A percentile compares a stretch with the other conserved stretches of the same genome.
These are phyloP conservation scores for Drosophila setosimentum DNA, from an alignment of 2,888 invertebrate species.

Conservation along the genomic window DNA sequence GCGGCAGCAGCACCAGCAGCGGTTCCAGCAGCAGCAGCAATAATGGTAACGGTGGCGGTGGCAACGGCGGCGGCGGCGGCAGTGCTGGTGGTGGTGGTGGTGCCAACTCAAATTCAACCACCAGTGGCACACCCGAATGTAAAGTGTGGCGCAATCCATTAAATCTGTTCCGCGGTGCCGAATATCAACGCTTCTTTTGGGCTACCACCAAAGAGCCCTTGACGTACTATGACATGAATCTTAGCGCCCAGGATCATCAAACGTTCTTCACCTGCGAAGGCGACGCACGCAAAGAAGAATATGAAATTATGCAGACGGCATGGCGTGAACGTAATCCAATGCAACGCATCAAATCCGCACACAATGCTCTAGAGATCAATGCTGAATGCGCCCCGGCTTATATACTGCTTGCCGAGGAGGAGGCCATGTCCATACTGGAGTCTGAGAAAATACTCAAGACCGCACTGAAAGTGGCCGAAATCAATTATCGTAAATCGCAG, in stretches of 20 bases:
- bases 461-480: slow-evolving; percentile 93
- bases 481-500: slow-evolving; percentile 92
- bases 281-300: slow-evolving; percentile 94
- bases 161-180: slow-evolving; percentile 97
- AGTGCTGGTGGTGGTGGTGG: slow-evolving; percentile 33
- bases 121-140: slow-evolving; percentile 88
- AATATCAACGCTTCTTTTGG: slow-evolving; percentile 97
- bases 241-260: slow-evolving; percentile 99
- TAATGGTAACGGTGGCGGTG: slow-evolving; percentile 49
- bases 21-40: slow-evolving; percentile 62
- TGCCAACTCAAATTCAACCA: slow-evolving; percentile 45
- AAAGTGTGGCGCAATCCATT: slow-evolving; percentile 99
- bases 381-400: slow-evolving; percentile 97
- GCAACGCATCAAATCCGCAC: slow-evolving; percentile 95
- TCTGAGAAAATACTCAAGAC: slow-evolving; percentile 93
- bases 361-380: slow-evolving; percentile 93
- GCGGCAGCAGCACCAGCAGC: slow-evolving; percentile 69
- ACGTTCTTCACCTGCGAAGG: slow-evolving; percentile 97
- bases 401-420: slow-evolving; percentile 98
- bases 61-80: slow-evolving; percentile 32
- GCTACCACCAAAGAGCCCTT: slow-evolving; percentile 96
- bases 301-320: slow-evolving; percentile 97
- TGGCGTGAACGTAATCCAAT: slow-evolving; percentile 97
- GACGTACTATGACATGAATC: slow-evolving; percentile 99
- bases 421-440: slow-evolving; percentile 96